A percentile compares a stretch with the other conserved stretches of the same genome.
Conservation (phyloP, 2,888 invertebrate species). For the Troides aeacus region DNA sequence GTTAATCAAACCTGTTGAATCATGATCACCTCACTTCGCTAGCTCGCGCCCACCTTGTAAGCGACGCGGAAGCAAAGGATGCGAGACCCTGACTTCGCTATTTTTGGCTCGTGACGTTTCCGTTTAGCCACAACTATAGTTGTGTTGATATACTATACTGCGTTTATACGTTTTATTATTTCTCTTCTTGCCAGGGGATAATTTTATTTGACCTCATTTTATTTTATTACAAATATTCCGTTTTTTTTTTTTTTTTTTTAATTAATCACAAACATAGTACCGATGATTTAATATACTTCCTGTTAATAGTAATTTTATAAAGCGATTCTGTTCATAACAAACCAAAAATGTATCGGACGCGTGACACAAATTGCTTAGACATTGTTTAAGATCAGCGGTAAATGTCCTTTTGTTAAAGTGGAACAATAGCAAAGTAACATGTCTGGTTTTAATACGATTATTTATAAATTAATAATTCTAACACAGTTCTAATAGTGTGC, state of each 20-base stretch:
- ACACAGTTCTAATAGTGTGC: background rate
- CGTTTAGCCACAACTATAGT: constrained; percentile 35
- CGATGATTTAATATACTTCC: background rate
- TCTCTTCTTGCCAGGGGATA: constrained; percentile 44
- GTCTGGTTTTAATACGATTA: background rate
- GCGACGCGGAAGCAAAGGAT: constrained; percentile 59
- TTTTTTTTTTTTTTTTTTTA: constrained; percentile 45
- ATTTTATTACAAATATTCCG: constrained; percentile 43
- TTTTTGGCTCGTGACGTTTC: constrained; percentile 69
- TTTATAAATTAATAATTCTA: background rate
- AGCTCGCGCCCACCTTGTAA: constrained; percentile 54
- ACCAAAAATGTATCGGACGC: too few species aligned
- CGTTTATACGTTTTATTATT: constrained; percentile 29
- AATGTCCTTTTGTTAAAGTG: too few species aligned
- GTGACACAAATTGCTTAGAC: too few species aligned
- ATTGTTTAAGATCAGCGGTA: too few species aligned
- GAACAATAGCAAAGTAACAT: background rate
- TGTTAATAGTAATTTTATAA: background rate
- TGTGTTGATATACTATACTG: constrained; percentile 5
- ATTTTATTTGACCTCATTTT: constrained; percentile 53
- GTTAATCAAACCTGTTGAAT: constrained; percentile 47
- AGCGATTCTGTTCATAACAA: too few species aligned
- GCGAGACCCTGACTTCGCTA: constrained; percentile 69
- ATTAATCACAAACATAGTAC: constrained; percentile 27
- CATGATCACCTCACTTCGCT: constrained; percentile 35